Conservation (phyloP, 2,113 vertebrate species). For the Epinephelus fuscoguttatus region DNA sequence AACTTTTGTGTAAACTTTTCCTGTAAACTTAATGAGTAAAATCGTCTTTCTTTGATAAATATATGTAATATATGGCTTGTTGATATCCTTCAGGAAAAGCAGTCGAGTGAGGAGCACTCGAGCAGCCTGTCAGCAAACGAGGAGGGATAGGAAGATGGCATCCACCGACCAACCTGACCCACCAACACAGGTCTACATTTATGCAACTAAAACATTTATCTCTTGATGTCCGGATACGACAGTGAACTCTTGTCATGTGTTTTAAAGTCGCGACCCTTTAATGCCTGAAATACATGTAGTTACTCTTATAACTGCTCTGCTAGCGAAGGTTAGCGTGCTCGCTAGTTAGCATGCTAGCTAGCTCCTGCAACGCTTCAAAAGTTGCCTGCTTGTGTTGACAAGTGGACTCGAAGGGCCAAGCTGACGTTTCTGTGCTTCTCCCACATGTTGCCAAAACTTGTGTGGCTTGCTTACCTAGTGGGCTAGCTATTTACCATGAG, state of each 20-base stretch:
- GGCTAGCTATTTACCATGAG: neutral
- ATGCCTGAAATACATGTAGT: neutral
- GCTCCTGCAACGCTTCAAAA: slow-evolving; percentile 48
- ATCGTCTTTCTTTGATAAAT: neutral
- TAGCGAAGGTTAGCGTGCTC: slow-evolving; percentile 45
- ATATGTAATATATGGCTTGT: neutral
- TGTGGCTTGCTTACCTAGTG: neutral
- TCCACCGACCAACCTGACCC: slow-evolving; percentile 81
- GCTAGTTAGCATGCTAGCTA: slow-evolving; percentile 70
- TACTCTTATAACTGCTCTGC: neutral
- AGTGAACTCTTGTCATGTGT: too few species aligned
- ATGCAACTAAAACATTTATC: neutral
- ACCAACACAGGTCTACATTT: slow-evolving; percentile 79
- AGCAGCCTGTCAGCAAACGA: slow-evolving; percentile 20
- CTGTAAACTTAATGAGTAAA: neutral
- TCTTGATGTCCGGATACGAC: neutral
- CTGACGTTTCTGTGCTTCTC: neutral
- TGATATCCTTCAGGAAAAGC: slow-evolving; percentile 46
- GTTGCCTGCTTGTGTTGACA: slow-evolving; percentile 61
- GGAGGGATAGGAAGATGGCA: slow-evolving; percentile 79
- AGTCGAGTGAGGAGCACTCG: slow-evolving; percentile 67
- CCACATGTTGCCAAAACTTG: neutral
- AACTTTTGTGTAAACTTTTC: too few species aligned
- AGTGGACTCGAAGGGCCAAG: slow-evolving; percentile 24
- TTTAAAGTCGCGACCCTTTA: neutral